Evolutionary conservation across 2,113 vertebrate genomes (phyloP).

Genomic region (Tachuris rubrigastra): DNA sequence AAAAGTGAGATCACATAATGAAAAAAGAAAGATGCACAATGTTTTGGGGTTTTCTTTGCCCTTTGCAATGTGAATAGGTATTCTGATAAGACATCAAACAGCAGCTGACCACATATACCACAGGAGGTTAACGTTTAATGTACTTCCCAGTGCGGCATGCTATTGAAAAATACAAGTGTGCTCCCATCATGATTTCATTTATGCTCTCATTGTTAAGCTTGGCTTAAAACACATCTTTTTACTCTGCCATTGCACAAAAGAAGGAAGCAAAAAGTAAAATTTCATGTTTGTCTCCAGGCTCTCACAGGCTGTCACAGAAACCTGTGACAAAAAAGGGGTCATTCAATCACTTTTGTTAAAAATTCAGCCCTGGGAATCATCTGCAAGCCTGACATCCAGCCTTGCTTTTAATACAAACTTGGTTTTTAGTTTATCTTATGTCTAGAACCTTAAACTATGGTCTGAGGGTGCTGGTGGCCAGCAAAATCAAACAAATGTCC

Average conservation of each 20-base stretch:
- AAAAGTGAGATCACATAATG: not conserved
- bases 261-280: not conserved
- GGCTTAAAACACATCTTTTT: not conserved
- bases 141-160: not conserved
- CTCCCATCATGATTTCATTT: not conserved
- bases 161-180: not conserved
- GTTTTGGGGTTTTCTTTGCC: not conserved
- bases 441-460: not conserved
- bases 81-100: conserved; percentile 7
- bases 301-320: no score
- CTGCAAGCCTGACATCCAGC: not conserved
- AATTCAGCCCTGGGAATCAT: not conserved
- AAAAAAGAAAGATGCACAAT: no score
- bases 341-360: not conserved
- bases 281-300: not conserved
- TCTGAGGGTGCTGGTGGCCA: not conserved
- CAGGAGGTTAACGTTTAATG: not conserved
- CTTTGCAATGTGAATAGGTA: not conserved
- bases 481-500: not conserved
- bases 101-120: conserved; percentile 14
- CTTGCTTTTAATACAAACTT: not conserved
- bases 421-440: not conserved
- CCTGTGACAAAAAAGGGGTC: not conserved
- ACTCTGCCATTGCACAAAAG: not conserved
- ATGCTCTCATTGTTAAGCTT: not conserved